phyloP scores from a whole-genome alignment of 2,113 vertebrate genomes.

The Trachemys scripta region DNA sequence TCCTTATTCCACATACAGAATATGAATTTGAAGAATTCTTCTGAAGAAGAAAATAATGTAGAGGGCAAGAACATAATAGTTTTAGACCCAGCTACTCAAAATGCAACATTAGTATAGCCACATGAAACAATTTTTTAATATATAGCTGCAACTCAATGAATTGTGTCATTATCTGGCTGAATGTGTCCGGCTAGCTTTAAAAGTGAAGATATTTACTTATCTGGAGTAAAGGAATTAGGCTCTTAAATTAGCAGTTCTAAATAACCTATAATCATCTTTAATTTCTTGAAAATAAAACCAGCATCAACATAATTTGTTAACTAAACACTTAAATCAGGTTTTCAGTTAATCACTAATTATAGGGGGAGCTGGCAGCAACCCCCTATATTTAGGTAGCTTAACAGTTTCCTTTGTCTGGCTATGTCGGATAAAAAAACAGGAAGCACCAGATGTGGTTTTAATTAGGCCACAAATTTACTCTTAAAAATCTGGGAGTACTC shows the following conservation, averaged over 20 bases:
- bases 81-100: not conserved
- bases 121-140: not conserved
- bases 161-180: not conserved
- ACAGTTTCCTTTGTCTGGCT: not conserved
- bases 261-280: not conserved
- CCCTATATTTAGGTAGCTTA: not conserved
- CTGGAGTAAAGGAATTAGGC: not conserved
- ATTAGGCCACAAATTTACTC: not conserved
- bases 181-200: not conserved
- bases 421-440: not conserved
- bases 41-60: not conserved
- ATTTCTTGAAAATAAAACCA: not conserved
- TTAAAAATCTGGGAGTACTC: not conserved
- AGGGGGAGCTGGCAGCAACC: not conserved
- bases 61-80: not conserved
- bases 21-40: not conserved
- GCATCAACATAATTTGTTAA: not conserved
- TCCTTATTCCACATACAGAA: not conserved
- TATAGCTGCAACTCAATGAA: not conserved
- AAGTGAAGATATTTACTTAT: not conserved
- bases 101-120: not conserved
- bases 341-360: not conserved
- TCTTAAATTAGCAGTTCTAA: not conserved
- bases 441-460: not conserved
- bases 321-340: not conserved